Evolutionary conservation across 92 coral and sea anemone genomes (phyloP).

Genomic region (Phenganax marumi): DNA sequence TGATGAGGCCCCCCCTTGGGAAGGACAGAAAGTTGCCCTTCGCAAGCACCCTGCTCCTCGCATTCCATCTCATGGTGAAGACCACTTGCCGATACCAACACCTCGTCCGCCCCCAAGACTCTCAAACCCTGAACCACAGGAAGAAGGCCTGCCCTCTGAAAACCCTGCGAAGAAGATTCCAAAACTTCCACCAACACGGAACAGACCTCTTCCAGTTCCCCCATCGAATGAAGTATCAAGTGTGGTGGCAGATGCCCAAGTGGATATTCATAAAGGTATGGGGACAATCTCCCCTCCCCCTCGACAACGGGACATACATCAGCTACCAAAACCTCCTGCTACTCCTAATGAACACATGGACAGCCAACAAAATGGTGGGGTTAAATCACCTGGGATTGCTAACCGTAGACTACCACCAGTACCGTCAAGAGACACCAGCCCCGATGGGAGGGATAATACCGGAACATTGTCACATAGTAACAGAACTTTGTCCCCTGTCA

Average conservation of each 20-base stretch:
- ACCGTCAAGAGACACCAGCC: slow-evolving; percentile 21
- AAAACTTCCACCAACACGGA: slow-evolving; percentile 54
- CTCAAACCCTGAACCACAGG: neutral
- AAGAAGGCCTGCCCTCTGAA: too few species aligned
- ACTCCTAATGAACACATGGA: neutral
- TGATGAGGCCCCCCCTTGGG: neutral
- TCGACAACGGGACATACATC: slow-evolving; percentile 6
- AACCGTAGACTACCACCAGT: slow-evolving; percentile 33
- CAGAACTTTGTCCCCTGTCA: neutral
- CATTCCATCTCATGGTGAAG: neutral
- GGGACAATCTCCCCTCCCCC: neutral
- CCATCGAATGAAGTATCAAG: slow-evolving; percentile 8
- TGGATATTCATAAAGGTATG: neutral
- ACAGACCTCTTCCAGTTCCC: slow-evolving; percentile 60
- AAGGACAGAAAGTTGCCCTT: neutral
- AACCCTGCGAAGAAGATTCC: neutral
- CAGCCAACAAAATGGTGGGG: slow-evolving; percentile 1
- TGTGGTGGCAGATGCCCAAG: neutral
- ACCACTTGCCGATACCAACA: neutral
- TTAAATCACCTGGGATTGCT: slow-evolving; percentile 13
- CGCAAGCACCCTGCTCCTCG: slow-evolving; percentile 4
- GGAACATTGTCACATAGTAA: neutral
- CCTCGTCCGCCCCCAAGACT: neutral
- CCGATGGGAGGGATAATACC: slow-evolving; percentile 5
- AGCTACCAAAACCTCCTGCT: neutral